A percentile compares a stretch with the other conserved stretches of the same genome.
phyloP scores from a whole-genome alignment of 2,797 vertebrate species.

The Chromis chromis region DNA sequence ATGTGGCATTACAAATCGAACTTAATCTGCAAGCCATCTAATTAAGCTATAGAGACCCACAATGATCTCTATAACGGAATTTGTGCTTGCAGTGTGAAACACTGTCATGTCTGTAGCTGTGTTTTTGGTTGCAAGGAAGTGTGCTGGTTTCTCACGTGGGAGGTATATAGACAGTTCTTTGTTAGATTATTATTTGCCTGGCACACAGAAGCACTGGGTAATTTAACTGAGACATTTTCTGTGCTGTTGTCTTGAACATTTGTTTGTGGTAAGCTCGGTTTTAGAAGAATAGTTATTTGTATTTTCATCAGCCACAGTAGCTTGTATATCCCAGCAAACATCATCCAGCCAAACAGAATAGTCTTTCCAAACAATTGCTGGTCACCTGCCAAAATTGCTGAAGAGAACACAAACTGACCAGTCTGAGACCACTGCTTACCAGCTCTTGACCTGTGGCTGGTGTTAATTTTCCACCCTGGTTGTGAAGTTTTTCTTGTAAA shows the following conservation, averaged over 20 bases:
- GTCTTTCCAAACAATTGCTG: conserved; percentile 40
- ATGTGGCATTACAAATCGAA: conserved; percentile 10
- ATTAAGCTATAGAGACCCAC: conserved; percentile 17
- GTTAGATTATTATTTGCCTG: conserved; percentile 23
- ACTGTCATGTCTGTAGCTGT: conserved; percentile 1
- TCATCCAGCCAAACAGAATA: conserved; percentile 11
- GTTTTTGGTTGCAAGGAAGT: conserved; percentile 33
- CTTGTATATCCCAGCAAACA: background rate
- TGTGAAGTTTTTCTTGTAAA: conserved; percentile 26
- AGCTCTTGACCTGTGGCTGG: conserved; percentile 1
- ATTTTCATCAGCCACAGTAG: background rate
- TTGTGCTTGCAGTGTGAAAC: conserved; percentile 18
- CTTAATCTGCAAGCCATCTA: conserved; percentile 28
- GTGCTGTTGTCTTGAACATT: background rate
- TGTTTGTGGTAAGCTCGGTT: conserved; percentile 21
- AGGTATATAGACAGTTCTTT: conserved; percentile 37
- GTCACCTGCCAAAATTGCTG: conserved; percentile 30
- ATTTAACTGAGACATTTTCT: conserved; percentile 1
- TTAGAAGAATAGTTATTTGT: conserved; percentile 6
- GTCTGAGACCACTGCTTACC: conserved; percentile 18
- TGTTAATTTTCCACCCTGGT: conserved; percentile 4
- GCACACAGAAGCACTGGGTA: background rate
- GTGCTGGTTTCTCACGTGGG: conserved; percentile 26
- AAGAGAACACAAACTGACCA: conserved; percentile 9
- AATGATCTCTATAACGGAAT: conserved; percentile 29